phyloP scores from a whole-genome alignment of 1,140 invertebrate species.

The Drosophila santomea region DNA sequence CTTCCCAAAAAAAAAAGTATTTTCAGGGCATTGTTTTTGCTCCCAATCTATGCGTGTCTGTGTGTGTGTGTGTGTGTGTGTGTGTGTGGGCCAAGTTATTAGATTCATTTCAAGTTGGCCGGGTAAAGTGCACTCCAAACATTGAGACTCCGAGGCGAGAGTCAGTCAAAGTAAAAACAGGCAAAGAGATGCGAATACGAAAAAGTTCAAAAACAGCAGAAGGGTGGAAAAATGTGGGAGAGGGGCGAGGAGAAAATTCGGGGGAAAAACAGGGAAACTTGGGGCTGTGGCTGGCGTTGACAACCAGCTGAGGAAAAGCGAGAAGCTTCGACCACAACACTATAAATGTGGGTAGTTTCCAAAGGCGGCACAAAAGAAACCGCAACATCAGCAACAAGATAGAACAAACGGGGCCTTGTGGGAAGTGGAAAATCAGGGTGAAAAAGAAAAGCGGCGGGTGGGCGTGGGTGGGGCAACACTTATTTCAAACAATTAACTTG shows the following conservation, averaged over 20 bases:
- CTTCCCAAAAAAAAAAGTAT: conserved; percentile 3
- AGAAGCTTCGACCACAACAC: conserved; percentile 70
- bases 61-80: conserved; percentile 1
- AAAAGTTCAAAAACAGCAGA: conserved; percentile 18
- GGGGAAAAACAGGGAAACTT: conserved; percentile 28
- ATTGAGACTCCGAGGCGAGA: conserved; percentile 51
- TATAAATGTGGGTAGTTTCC: conserved; percentile 78
- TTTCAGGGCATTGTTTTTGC: conserved; percentile 47
- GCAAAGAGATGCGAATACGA: conserved; percentile 46
- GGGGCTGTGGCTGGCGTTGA: conserved; percentile 67
- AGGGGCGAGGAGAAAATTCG: neutral
- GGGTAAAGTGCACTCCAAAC: conserved; percentile 79
- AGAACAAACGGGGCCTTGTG: conserved; percentile 7
- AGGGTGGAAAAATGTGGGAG: no score
- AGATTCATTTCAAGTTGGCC: conserved; percentile 80
- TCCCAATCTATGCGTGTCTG: conserved; percentile 4
- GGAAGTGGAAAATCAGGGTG: neutral
- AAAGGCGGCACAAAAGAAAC: conserved; percentile 77
- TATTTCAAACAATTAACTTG: conserved; percentile 83
- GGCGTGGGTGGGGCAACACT: conserved; percentile 59
- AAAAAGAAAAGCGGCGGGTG: conserved; percentile 9
- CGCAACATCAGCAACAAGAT: conserved; percentile 75
- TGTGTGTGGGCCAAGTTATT: conserved; percentile 68
- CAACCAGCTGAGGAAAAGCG: conserved; percentile 43
- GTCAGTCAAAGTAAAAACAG: conserved; percentile 75